A percentile compares a stretch with the other conserved stretches of the same genome.
Evolutionary conservation across 2,888 invertebrate genomes (phyloP).

Genomic region (Athripsodes cinereus): DNA sequence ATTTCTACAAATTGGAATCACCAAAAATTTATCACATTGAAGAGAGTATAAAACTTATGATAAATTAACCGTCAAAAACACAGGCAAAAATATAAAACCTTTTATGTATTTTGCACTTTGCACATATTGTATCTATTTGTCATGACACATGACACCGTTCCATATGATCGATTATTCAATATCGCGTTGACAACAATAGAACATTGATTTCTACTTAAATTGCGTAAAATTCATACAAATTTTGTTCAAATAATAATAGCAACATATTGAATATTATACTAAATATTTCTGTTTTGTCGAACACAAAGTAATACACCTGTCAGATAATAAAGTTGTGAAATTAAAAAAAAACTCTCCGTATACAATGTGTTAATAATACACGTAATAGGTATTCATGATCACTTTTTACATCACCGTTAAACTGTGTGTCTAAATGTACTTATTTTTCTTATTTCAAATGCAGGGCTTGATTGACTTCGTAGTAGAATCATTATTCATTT

Average conservation of each 20-base stretch:
- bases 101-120: too few species aligned
- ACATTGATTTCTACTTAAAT: background rate
- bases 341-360: background rate
- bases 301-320: background rate
- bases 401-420: too few species aligned
- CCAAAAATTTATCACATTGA: too few species aligned
- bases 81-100: too few species aligned
- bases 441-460: too few species aligned
- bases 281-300: background rate
- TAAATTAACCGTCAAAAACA: too few species aligned
- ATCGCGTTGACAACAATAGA: background rate
- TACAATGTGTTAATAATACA: background rate
- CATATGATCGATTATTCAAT: background rate
- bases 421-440: too few species aligned
- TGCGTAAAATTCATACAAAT: background rate
- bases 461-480: too few species aligned
- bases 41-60: too few species aligned
- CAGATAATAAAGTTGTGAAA: background rate
- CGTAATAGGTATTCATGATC: too few species aligned
- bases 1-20: too few species aligned
- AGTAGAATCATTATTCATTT: too few species aligned
- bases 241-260: background rate
- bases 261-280: background rate
- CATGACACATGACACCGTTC: conserved; percentile 1
- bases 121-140: background rate